Evolutionary conservation across 1,140 invertebrate genomes (phyloP).

Genomic region (Dryas iulia): DNA sequence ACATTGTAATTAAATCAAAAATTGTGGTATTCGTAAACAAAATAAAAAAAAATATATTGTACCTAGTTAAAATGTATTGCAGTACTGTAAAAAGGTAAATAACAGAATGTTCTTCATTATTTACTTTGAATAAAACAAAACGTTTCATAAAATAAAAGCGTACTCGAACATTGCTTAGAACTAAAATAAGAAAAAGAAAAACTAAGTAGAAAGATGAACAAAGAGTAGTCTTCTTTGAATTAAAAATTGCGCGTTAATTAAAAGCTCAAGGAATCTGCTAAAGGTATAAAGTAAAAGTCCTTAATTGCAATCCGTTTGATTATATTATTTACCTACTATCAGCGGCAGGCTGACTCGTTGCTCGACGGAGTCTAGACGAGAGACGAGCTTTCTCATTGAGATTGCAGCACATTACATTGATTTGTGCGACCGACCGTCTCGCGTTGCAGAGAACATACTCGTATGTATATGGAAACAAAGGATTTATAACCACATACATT

Average conservation of each 20-base stretch:
- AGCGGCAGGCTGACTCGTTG: slow-evolving; percentile 9
- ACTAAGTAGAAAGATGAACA: slow-evolving; percentile 6
- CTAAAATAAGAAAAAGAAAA: slow-evolving; percentile 1
- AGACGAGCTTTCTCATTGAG: slow-evolving; percentile 19
- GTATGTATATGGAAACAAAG: slow-evolving; percentile 31
- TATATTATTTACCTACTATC: slow-evolving; percentile 38
- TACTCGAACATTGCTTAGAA: background rate
- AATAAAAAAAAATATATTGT: too few relatives aligned
- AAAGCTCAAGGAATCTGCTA: slow-evolving; percentile 12
- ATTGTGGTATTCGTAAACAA: too few relatives aligned
- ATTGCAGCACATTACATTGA: slow-evolving; percentile 47
- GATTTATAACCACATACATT: slow-evolving; percentile 18
- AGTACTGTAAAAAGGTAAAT: too few relatives aligned
- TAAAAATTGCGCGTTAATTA: slow-evolving; percentile 19
- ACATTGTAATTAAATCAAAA: too few relatives aligned
- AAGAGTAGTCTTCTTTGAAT: background rate
- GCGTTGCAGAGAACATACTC: slow-evolving; percentile 4
- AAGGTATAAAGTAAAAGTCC: slow-evolving; percentile 27
- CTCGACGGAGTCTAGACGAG: slow-evolving; percentile 38
- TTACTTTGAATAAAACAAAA: background rate
- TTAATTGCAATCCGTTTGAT: slow-evolving; percentile 30
- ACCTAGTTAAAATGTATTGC: too few relatives aligned
- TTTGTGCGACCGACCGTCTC: slow-evolving; percentile 43
- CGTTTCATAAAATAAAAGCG: background rate
- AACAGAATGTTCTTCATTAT: background rate